These are phyloP conservation scores for Agapetus fuscipes DNA, from an alignment of 2,888 invertebrate species.

Conservation along the genomic window DNA sequence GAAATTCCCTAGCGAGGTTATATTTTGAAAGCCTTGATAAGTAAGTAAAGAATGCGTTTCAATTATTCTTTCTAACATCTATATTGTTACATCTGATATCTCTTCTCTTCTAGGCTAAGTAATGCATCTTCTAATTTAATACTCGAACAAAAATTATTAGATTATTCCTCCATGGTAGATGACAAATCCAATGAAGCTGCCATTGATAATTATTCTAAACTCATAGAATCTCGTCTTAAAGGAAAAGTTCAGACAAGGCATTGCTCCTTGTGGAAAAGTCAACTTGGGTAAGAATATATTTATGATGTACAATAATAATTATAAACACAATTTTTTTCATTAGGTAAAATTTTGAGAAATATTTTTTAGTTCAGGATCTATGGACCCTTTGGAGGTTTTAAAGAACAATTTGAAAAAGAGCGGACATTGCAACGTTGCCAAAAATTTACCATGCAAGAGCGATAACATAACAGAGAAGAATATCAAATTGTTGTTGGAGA, in stretches of 20 bases:
- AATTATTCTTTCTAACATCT: neutral
- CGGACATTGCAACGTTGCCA: conserved; percentile 12
- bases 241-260: conserved; percentile 17
- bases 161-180: conserved; percentile 11
- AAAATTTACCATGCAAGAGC: conserved; percentile 7
- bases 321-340: neutral
- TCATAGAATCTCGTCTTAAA: conserved; percentile 11
- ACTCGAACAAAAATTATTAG: conserved; percentile 8
- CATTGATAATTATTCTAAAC: conserved; percentile 6
- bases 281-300: conserved; percentile 9
- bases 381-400: conserved; percentile 8
- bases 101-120: conserved; percentile 14
- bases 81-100: neutral
- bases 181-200: conserved; percentile 9
- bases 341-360: neutral
- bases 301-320: neutral
- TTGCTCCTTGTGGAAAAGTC: conserved; percentile 16
- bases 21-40: conserved; percentile 11
- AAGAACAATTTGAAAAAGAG: conserved; percentile 6
- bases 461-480: conserved; percentile 3
- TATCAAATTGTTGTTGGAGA: conserved; percentile 1
- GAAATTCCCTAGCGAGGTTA: conserved; percentile 12
- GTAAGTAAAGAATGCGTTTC: conserved; percentile 3
- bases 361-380: conserved; percentile 8
- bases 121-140: conserved; percentile 14